phyloP scores from a whole-genome alignment of 1,140 invertebrate species.

The Lucilia cuprina region DNA sequence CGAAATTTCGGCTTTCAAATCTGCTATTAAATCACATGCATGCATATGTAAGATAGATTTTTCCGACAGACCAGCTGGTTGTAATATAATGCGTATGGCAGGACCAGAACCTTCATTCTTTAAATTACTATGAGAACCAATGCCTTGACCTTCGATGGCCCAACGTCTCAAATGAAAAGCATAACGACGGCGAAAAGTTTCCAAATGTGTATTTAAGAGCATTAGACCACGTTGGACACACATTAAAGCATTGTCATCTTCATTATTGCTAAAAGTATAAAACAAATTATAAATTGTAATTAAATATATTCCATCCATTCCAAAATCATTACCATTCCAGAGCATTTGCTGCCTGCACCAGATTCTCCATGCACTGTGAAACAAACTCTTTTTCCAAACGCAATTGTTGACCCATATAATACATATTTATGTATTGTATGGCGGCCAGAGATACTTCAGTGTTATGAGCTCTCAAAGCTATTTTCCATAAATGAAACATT shows the following conservation, averaged over 20 bases:
- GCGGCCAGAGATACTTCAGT: slow-evolving; percentile 94
- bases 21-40: slow-evolving; percentile 84
- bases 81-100: slow-evolving; percentile 78
- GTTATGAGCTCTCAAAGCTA: slow-evolving; percentile 85
- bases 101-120: slow-evolving; percentile 64
- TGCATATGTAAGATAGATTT: slow-evolving; percentile 79
- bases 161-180: slow-evolving; percentile 85
- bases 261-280: slow-evolving; percentile 49
- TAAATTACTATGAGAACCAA: slow-evolving; percentile 75
- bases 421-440: slow-evolving; percentile 91
- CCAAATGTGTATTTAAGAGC: slow-evolving; percentile 88
- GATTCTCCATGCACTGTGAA: slow-evolving; percentile 87
- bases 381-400: slow-evolving; percentile 93
- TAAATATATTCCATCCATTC: neutral
- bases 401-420: slow-evolving; percentile 89
- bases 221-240: slow-evolving; percentile 89
- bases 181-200: slow-evolving; percentile 87
- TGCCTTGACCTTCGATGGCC: slow-evolving; percentile 80
- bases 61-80: slow-evolving; percentile 84
- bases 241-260: slow-evolving; percentile 78
- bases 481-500: slow-evolving; percentile 94
- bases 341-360: slow-evolving; percentile 79
- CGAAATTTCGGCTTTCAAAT: slow-evolving; percentile 90
- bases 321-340: slow-evolving; percentile 64
- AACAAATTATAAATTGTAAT: neutral